A percentile compares a stretch with the other conserved stretches of the same genome.
phyloP scores from a whole-genome alignment of 2,888 invertebrate genomes.

The Meiosimyza platycephala region DNA sequence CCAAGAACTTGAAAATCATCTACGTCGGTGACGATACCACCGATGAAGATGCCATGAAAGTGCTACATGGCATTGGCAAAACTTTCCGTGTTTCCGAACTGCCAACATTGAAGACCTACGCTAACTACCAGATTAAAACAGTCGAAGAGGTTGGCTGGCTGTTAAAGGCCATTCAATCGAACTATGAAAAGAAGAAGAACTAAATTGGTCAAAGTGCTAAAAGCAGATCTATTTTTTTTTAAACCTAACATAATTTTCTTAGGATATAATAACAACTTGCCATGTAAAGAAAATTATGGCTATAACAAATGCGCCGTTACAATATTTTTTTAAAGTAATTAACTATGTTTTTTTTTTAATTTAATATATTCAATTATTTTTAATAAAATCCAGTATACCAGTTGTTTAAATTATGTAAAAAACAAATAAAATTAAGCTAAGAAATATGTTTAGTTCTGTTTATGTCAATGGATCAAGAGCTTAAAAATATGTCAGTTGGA shows the following conservation, averaged over 20 bases:
- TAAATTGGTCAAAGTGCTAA: not conserved
- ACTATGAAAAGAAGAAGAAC: constrained; percentile 61
- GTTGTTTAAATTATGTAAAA: not conserved
- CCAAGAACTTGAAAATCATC: constrained; percentile 80
- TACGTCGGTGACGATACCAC: constrained; percentile 90
- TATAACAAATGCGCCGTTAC: too few relatives aligned
- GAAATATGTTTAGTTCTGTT: not conserved
- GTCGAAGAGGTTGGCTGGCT: constrained; percentile 80
- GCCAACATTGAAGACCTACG: constrained; percentile 77
- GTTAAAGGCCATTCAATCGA: constrained; percentile 74
- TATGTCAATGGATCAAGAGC: too few relatives aligned
- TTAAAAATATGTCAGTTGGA: too few relatives aligned
- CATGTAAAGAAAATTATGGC: too few relatives aligned
- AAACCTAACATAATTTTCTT: too few relatives aligned
- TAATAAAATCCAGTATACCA: constrained; percentile 12
- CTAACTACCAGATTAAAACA: constrained; percentile 78
- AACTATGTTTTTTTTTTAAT: too few relatives aligned
- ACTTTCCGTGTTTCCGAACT: constrained; percentile 81
- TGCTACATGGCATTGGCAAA: constrained; percentile 72
- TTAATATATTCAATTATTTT: not conserved
- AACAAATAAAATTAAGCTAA: constrained; percentile 1
- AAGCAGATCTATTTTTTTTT: too few relatives aligned
- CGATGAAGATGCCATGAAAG: constrained; percentile 91
- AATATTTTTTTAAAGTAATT: too few relatives aligned
- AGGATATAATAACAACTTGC: too few relatives aligned